phyloP scores from a whole-genome alignment of 1,140 invertebrate genomes.

The Megalopta genalis region DNA sequence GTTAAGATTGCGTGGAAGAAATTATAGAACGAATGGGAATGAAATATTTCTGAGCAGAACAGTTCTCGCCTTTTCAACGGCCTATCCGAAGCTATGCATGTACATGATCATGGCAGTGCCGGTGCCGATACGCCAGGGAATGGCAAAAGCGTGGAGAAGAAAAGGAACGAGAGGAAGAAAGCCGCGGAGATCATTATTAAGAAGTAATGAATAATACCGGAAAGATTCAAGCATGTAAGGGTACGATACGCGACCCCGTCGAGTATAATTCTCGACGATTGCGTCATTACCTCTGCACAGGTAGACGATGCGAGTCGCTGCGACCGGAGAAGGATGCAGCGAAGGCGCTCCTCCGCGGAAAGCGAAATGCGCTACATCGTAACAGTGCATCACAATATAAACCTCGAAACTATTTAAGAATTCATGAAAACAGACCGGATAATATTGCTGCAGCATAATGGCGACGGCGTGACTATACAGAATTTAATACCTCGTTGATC shows the following conservation, averaged over 20 bases:
- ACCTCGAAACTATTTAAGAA: conserved; percentile 46
- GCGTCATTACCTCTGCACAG: conserved; percentile 63
- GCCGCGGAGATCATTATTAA: conserved; percentile 66
- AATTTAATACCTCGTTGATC: no score
- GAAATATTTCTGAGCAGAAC: not conserved
- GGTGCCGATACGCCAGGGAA: conserved; percentile 4
- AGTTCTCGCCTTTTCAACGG: conserved; percentile 1
- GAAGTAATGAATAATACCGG: conserved; percentile 71
- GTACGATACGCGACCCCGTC: conserved; percentile 59
- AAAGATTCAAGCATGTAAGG: conserved; percentile 67
- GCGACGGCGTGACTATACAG: no score
- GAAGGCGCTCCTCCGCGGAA: conserved; percentile 31
- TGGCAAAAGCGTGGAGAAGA: conserved; percentile 27
- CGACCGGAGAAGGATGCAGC: conserved; percentile 24
- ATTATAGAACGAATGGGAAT: no score
- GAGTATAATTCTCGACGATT: conserved; percentile 69
- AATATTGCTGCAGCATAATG: not conserved
- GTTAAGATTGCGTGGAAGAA: no score
- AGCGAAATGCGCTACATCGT: conserved; percentile 50
- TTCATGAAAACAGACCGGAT: conserved; percentile 7
- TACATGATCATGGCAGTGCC: conserved; percentile 1
- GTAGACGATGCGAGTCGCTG: conserved; percentile 36
- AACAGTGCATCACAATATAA: conserved; percentile 52
- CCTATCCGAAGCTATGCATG: not conserved
- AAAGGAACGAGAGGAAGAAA: conserved; percentile 31